Base-by-base conservation (phyloP, 2,113 vertebrate species). In the Motacilla tschutschensis region DNA sequence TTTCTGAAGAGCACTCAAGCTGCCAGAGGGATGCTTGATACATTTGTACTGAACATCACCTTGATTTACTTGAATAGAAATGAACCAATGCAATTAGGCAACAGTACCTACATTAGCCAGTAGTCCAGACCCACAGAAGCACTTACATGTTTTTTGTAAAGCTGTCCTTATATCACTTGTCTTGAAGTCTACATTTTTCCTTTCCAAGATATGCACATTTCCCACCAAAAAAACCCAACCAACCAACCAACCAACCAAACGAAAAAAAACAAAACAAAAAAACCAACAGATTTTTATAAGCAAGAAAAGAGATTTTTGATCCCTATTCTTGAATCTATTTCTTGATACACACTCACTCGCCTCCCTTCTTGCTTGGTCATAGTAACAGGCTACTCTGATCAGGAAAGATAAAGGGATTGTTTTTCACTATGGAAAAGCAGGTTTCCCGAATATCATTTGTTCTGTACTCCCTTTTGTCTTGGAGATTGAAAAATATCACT, bases 1-100 rank as follows among this genome's bases (percentile, higher is more conserved):
- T 90, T 94, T 89, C 60, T 29, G 91, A 83, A 87, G 72, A 87
- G 85, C 60, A 53, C 87, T 94, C 64, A 55, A 79, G 75, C 75
- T 91, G 60, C 73, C 0, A 0, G 55, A 54, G 89, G 48, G 53
- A 66, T 0, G 5, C 60, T 73, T 77, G 67, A 63, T 83, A 51
- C 9, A 17, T 89, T 74, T 83, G 35, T 57, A 18, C 48, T 48
- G 57, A 89, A 35, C 22, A 8, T 73, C 82, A 90, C 89, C 93
- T 90, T 93, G 91, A 85, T 55, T 88, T 93, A 41, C 35, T 71
- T 63, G 82, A 85, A 41, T 20, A 77, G 50, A 87, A 88, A 77
- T 2, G 17, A 74, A n/a, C 22, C 44, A 74, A 59, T 54, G 53
- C 60, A 66, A 51, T 85, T 82, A 66, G 18, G 3, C 65, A 75